Evolutionary conservation across 2,113 vertebrate species (phyloP).

Genomic region (Engraulis encrasicolus): DNA sequence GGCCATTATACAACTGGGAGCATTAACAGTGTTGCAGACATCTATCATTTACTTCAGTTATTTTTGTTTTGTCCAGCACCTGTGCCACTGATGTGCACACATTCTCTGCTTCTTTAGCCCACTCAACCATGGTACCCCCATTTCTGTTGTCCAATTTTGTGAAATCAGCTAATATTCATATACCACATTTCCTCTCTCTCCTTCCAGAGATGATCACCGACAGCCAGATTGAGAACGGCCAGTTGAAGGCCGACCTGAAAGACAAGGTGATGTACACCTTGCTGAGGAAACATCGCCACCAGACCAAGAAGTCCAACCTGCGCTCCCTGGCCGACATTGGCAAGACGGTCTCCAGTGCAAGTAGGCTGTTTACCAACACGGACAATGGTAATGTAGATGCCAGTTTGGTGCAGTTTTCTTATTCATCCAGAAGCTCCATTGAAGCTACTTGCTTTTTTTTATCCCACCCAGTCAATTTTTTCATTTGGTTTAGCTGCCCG

Average conservation of each 20-base stretch:
- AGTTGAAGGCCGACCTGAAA: conserved; percentile 89
- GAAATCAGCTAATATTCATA: too few species aligned
- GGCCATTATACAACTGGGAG: too few species aligned
- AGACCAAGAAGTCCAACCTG: conserved; percentile 99
- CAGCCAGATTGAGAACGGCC: conserved; percentile 92
- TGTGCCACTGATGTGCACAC: too few species aligned
- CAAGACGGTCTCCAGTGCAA: conserved; percentile 99
- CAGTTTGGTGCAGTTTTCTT: conserved; percentile 78
- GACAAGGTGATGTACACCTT: conserved; percentile 96
- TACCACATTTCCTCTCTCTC: conserved; percentile 17
- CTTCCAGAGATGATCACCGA: conserved; percentile 90
- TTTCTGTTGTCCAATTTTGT: neutral
- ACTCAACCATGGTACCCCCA: neutral
- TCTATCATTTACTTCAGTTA: too few species aligned
- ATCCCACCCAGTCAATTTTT: neutral
- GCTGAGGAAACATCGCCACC: conserved; percentile 94
- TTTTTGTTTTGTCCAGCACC: too few species aligned
- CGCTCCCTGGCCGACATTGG: conserved; percentile 96
- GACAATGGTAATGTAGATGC: conserved; percentile 94
- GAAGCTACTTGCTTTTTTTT: neutral
- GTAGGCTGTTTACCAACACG: conserved; percentile 97
- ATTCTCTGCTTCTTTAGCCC: too few species aligned
- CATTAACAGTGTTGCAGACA: too few species aligned
- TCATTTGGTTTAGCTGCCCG: neutral
- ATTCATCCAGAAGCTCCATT: neutral